These are phyloP conservation scores for Gymnocheta viridis DNA, from an alignment of 2,888 invertebrate species.

Conservation along the genomic window DNA sequence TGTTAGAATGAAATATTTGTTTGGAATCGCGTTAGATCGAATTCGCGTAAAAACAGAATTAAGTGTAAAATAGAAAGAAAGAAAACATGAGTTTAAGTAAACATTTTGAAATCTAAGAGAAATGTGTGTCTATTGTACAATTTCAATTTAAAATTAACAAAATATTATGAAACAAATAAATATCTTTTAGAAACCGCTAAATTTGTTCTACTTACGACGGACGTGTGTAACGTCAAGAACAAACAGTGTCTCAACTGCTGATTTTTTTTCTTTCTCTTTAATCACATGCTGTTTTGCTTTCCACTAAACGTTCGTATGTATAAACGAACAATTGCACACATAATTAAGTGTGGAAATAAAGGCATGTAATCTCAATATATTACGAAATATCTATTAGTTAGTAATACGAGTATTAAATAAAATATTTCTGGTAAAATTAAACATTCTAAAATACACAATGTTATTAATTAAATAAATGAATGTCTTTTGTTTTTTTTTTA, in stretches of 20 bases:
- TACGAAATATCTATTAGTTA: constrained; percentile 29
- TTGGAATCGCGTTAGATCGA: too few species aligned
- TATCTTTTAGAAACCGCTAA: background rate
- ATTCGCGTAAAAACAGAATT: too few species aligned
- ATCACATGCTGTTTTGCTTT: constrained; percentile 4
- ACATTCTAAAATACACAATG: constrained; percentile 21
- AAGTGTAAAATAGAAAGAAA: too few species aligned
- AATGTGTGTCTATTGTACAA: too few species aligned
- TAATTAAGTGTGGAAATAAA: constrained; percentile 37
- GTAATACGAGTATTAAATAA: too few species aligned
- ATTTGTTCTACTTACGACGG: background rate
- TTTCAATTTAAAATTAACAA: too few species aligned
- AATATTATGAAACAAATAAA: background rate
- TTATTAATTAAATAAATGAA: constrained; percentile 38
- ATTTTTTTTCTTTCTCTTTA: background rate
- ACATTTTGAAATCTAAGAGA: too few species aligned
- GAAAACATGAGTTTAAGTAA: too few species aligned
- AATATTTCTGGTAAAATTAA: constrained; percentile 4
- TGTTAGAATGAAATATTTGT: too few species aligned
- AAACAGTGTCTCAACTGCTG: constrained; percentile 11
- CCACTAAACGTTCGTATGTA: background rate
- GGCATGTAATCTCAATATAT: background rate
- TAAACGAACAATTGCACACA: constrained; percentile 16
- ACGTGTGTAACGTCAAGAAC: background rate
- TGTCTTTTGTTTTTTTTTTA: background rate